Conservation (phyloP, 2,113 vertebrate species). For the Miniopterus natalensis region DNA sequence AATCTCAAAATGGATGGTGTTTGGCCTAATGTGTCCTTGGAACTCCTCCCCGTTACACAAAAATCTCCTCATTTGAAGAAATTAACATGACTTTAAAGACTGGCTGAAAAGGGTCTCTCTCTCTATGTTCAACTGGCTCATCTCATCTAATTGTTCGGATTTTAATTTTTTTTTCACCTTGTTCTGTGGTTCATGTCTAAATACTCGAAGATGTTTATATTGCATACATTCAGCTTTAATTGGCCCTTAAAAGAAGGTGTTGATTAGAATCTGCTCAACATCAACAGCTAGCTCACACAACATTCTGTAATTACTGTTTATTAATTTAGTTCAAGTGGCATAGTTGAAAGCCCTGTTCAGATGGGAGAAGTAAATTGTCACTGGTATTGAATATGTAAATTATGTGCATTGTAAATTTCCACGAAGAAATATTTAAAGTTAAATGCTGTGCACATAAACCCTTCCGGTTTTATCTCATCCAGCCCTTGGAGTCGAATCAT, state of each 20-base stretch:
- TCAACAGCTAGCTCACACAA: constrained; percentile 93
- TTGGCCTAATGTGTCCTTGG: constrained; percentile 37
- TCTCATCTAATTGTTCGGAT: constrained; percentile 89
- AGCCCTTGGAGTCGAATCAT: constrained; percentile 77
- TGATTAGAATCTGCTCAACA: constrained; percentile 94
- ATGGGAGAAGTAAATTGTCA: constrained; percentile 93
- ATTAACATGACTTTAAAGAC: constrained; percentile 81
- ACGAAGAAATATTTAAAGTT: constrained; percentile 90
- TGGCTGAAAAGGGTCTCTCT: constrained; percentile 77
- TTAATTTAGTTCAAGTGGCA: constrained; percentile 94
- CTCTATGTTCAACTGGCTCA: constrained; percentile 81
- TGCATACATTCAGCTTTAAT: constrained; percentile 93
- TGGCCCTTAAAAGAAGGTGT: constrained; percentile 94
- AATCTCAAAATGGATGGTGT: constrained; percentile 56
- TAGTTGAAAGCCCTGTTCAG: constrained; percentile 92
- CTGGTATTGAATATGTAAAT: constrained; percentile 93
- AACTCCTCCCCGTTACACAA: constrained; percentile 55
- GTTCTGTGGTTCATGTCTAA: constrained; percentile 90
- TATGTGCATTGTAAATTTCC: constrained; percentile 90
- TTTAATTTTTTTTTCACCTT: constrained; percentile 89
- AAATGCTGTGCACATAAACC: constrained; percentile 87
- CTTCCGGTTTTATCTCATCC: constrained; percentile 85
- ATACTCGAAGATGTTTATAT: constrained; percentile 93
- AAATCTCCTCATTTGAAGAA: constrained; percentile 76
- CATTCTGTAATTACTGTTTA: constrained; percentile 94